Evolutionary conservation across 2,113 vertebrate genomes (phyloP).

Genomic region (Marcusenius ussheri): DNA sequence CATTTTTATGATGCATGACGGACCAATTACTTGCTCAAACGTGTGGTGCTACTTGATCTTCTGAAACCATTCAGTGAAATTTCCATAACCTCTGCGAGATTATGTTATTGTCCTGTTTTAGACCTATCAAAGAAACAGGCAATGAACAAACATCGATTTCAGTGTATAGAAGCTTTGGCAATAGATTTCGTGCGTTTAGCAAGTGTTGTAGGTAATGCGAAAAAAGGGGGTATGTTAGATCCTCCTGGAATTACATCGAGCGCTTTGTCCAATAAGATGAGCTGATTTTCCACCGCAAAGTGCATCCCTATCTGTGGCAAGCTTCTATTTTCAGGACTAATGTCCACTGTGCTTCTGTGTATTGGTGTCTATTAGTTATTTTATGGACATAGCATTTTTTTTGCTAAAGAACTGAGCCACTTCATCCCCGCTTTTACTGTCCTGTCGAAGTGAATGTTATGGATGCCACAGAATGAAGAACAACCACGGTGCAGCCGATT

Average conservation of each 20-base stretch:
- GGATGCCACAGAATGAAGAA: neutral
- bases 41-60: neutral
- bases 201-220: neutral
- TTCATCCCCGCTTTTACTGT: neutral
- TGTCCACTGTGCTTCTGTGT: slow-evolving; percentile 3
- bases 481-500: neutral
- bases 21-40: neutral
- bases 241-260: neutral
- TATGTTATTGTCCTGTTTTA: neutral
- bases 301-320: neutral
- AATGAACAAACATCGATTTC: neutral
- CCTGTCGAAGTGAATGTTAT: neutral
- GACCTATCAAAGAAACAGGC: neutral
- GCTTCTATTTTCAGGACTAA: slow-evolving; percentile 10
- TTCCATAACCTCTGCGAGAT: neutral
- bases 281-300: neutral
- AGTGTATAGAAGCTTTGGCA: neutral
- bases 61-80: neutral
- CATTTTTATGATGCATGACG: neutral
- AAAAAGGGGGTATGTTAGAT: neutral
- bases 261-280: neutral
- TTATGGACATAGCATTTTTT: neutral
- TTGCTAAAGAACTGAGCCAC: neutral
- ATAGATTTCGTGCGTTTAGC: neutral
- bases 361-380: slow-evolving; percentile 5